A percentile compares a stretch with the other conserved stretches of the same genome.
phyloP scores from a whole-genome alignment of 2,113 vertebrate genomes.

The Pyxicephalus adspersus region DNA sequence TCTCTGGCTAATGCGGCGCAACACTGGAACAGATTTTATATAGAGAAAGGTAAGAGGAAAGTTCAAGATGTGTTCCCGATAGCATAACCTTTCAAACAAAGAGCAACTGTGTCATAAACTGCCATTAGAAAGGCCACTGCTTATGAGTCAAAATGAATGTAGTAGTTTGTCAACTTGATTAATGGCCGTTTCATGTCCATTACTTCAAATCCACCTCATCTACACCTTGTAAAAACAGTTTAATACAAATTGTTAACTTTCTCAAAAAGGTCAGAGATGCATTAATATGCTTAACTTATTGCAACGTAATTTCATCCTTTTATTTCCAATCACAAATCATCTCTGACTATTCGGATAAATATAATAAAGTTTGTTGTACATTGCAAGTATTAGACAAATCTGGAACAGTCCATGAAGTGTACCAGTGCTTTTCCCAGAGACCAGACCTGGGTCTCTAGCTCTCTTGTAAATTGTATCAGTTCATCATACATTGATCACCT shows the following conservation, averaged over 20 bases:
- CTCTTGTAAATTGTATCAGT: no score
- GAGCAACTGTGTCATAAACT: conserved; percentile 43
- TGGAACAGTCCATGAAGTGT: not conserved
- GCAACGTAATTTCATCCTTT: conserved; percentile 10
- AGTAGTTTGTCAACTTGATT: conserved; percentile 40
- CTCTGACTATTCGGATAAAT: no score
- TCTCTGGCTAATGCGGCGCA: conserved; percentile 15
- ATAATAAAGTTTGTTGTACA: not conserved
- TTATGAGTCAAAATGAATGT: conserved; percentile 39
- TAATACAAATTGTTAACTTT: conserved; percentile 30
- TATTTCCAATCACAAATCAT: not conserved
- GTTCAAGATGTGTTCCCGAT: conserved; percentile 35
- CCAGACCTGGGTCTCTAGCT: no score
- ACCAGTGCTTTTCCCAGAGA: no score
- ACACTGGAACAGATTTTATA: not conserved
- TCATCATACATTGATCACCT: no score
- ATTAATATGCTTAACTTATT: conserved; percentile 8
- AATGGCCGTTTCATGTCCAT: conserved; percentile 19
- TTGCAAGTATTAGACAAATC: not conserved
- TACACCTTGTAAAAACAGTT: conserved; percentile 16
- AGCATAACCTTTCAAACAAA: conserved; percentile 51
- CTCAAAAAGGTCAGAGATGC: conserved; percentile 33
- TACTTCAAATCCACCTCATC: conserved; percentile 7
- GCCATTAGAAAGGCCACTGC: conserved; percentile 48
- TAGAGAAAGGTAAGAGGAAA: conserved; percentile 16